phyloP scores from a whole-genome alignment of 2,888 invertebrate species.

The Tipula confusa region DNA sequence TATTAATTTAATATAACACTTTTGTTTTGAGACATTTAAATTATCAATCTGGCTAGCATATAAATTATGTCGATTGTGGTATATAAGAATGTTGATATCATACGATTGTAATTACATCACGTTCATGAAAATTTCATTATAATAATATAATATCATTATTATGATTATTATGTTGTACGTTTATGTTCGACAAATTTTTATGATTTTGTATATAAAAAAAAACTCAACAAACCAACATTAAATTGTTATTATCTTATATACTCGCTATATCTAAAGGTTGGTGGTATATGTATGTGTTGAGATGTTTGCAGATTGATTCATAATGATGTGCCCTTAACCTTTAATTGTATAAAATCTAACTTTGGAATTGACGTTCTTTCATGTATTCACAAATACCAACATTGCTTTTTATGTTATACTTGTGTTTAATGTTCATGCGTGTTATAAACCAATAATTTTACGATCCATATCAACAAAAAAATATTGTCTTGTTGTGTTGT shows the following conservation, averaged over 20 bases:
- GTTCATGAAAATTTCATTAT: neutral
- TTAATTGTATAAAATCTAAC: neutral
- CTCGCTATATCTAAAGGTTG: neutral
- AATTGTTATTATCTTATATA: neutral
- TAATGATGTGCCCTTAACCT: conserved; percentile 14
- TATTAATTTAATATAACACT: neutral
- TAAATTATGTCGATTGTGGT: neutral
- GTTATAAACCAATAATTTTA: conserved; percentile 20
- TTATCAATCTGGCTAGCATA: neutral
- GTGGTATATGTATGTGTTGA: neutral
- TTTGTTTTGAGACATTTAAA: neutral
- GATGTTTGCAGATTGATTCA: neutral
- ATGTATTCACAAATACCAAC: neutral
- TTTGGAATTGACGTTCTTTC: neutral
- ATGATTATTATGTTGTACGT: neutral
- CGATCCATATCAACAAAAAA: neutral
- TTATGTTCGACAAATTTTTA: conserved; percentile 21
- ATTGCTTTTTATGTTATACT: neutral
- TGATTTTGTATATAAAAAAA: neutral
- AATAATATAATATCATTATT: neutral
- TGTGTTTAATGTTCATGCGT: neutral
- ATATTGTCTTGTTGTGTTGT: neutral
- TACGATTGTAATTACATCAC: neutral
- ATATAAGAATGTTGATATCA: neutral
- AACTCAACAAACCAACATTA: neutral